Evolutionary conservation across 2,888 invertebrate genomes (phyloP).

Genomic region (Scaeva pyrastri): DNA sequence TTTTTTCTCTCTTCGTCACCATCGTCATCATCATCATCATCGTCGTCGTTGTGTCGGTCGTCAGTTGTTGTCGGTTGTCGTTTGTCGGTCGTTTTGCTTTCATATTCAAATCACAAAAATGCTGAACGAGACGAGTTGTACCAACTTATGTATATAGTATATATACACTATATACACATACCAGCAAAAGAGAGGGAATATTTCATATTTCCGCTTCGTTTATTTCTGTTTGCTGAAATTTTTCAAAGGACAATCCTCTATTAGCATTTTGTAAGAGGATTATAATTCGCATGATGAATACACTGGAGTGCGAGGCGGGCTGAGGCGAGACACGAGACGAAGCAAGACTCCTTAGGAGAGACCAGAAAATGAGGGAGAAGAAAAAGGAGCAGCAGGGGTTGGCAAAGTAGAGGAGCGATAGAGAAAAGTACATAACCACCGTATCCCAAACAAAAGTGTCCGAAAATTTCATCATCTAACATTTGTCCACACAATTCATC

Average conservation of each 20-base stretch:
- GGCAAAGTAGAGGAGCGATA: not conserved
- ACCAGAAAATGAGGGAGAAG: not conserved
- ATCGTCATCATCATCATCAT: not conserved
- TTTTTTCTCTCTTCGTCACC: not conserved
- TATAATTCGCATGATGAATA: conserved; percentile 70
- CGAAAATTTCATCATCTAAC: conserved; percentile 60
- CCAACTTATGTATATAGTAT: too few relatives aligned
- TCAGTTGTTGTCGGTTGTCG: not conserved
- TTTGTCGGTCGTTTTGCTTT: conserved; percentile 19
- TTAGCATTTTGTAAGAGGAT: conserved; percentile 73
- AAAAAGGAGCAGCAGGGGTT: not conserved
- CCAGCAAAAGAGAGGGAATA: conserved; percentile 44
- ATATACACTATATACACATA: not conserved
- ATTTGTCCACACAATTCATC: conserved; percentile 67
- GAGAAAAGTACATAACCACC: conserved; percentile 21
- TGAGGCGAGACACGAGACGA: not conserved
- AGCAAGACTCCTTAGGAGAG: not conserved
- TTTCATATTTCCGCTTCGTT: conserved; percentile 70
- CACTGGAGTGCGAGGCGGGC: not conserved
- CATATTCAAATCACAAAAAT: conserved; percentile 53
- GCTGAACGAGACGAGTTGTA: conserved; percentile 22
- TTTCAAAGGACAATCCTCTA: conserved; percentile 72
- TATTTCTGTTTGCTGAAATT: conserved; percentile 64
- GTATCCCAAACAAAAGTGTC: conserved; percentile 55
- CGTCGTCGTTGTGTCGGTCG: too few relatives aligned